These are phyloP conservation scores for Philonicus albiceps DNA, from an alignment of 2,888 invertebrate species.

Conservation along the genomic window DNA sequence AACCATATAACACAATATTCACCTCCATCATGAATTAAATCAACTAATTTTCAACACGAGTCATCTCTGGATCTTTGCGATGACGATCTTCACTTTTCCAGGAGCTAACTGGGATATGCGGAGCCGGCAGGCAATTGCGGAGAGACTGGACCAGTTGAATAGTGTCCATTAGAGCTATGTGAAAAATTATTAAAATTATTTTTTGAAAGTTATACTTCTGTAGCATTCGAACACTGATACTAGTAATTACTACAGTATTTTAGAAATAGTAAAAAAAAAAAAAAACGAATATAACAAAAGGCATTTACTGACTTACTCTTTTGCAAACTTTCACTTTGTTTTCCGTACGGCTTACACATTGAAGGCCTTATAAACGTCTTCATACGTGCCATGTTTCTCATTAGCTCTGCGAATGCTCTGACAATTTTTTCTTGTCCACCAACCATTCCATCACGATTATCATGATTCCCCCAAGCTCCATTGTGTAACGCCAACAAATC, in stretches of 20 bases:
- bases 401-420: constrained; percentile 83
- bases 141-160: constrained; percentile 86
- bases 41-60: constrained; percentile 44
- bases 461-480: constrained; percentile 69
- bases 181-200: background rate
- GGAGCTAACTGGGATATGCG: constrained; percentile 87
- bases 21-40: background rate
- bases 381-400: constrained; percentile 89
- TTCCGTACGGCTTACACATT: constrained; percentile 91
- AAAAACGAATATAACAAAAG: background rate
- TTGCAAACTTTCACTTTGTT: constrained; percentile 87
- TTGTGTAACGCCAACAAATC: constrained; percentile 74
- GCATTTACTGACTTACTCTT: constrained; percentile 72
- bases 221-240: background rate
- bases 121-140: constrained; percentile 84
- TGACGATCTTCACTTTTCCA: constrained; percentile 88
- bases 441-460: constrained; percentile 58
- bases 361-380: constrained; percentile 87
- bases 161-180: constrained; percentile 80
- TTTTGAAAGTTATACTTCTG: too few relatives aligned
- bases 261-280: background rate
- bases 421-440: constrained; percentile 86
- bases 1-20: background rate
- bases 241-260: background rate
- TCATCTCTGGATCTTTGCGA: constrained; percentile 63